Base-by-base conservation (phyloP, 2,888 invertebrate genomes). In the Drosophila recens region DNA sequence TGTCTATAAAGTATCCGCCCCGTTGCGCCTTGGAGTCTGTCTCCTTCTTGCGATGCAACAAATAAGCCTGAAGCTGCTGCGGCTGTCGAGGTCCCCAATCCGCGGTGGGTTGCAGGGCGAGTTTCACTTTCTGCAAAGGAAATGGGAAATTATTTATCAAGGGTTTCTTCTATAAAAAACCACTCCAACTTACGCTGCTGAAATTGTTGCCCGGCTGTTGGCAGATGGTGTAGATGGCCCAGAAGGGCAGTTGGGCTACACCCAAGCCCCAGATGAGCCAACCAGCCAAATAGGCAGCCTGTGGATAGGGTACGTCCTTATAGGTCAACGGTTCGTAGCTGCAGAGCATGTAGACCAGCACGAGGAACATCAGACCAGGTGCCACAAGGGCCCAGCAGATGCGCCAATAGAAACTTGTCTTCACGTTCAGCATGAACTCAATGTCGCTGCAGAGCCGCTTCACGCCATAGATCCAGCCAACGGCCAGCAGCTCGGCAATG, bases 381-480 rank as follows among this genome's bases (percentile, higher is more conserved):
- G 96, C 96, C 56, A 96, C 93, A 15, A 96, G 56, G 0, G 95
- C 95, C 97, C 97, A 97, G 76, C 96, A 97, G 40, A 96, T 82
- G 74, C 96, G 94, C 97, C 97, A 97, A 90, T 97, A 97, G 20
- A 95, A 82, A 0, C 95, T 80, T 1, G 93, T 93, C 90, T 95
- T 95, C 1, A 93, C 93, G 38, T 95, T 94, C 79, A 96, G 91
- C 97, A 97, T 97, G 90, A 95, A 97, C 90, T 97, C 96, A 52
- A 97, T 93, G 87, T 97, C 97, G 46, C 94, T 92, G 76, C 95
- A 94, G 71, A 96, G 93, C 51, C 95, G 95, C 73, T 94, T 94
- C n/a, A 95, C 90, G 5, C 96, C 96, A 87, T 97, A 97, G 58
- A 97, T 94, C 95, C 96, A 97, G 59, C 95, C 94, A 6, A 97